phyloP scores from a whole-genome alignment of 2,888 invertebrate species.

The Lycia hirtaria region DNA sequence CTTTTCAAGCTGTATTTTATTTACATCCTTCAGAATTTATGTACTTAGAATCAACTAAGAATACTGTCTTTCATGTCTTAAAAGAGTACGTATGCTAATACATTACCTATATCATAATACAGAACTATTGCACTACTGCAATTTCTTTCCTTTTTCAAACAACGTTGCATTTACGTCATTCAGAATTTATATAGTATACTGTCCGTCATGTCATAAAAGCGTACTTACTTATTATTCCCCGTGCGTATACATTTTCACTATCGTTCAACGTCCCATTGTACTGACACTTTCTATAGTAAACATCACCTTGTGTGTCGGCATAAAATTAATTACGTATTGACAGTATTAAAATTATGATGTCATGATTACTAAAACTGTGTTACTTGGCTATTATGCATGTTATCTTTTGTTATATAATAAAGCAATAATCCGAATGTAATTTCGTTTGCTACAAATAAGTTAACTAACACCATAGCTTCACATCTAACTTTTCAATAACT shows the following conservation, averaged over 20 bases:
- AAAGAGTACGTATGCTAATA: no score
- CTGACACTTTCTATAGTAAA: slow-evolving; percentile 77
- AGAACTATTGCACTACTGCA: slow-evolving; percentile 29
- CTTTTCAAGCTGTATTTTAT: no score
- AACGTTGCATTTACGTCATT: slow-evolving; percentile 32
- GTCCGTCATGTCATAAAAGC: slow-evolving; percentile 43
- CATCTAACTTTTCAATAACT: no score
- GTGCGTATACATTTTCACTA: slow-evolving; percentile 72
- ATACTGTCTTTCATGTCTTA: no score
- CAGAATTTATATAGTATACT: slow-evolving; percentile 15
- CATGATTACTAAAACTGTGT: slow-evolving; percentile 44
- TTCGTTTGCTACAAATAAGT: no score
- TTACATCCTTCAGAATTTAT: no score
- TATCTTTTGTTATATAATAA: neutral
- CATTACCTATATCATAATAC: slow-evolving; percentile 21
- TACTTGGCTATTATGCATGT: slow-evolving; percentile 9
- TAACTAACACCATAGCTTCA: no score
- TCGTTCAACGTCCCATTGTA: slow-evolving; percentile 77
- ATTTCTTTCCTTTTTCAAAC: slow-evolving; percentile 37
- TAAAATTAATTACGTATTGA: slow-evolving; percentile 54
- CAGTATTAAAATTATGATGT: slow-evolving; percentile 51
- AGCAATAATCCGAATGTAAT: no score
- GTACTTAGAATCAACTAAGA: no score
- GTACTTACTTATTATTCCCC: slow-evolving; percentile 65
- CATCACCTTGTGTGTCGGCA: slow-evolving; percentile 57